Percentiles rank a stretch among this genome's conserved stretches.
These are phyloP conservation scores for Myotis planiceps DNA, from an alignment of 2,797 vertebrate species.

Conservation along the genomic window DNA sequence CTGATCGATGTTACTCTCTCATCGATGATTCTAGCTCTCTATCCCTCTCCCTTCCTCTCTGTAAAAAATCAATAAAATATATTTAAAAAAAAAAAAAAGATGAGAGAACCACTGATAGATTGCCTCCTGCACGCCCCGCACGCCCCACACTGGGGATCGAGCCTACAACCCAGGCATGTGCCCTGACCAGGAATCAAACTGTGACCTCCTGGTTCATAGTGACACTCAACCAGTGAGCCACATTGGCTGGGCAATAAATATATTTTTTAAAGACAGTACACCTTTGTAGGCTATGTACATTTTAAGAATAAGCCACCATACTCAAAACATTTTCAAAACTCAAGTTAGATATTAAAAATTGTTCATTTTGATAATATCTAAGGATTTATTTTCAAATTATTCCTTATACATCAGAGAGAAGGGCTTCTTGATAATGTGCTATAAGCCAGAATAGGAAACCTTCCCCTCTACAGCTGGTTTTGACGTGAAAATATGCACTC, in stretches of 20 bases:
- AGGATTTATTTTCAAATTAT: background rate
- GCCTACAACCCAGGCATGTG: too few species aligned
- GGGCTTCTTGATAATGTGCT: background rate
- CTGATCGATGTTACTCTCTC: too few species aligned
- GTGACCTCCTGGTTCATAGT: too few species aligned
- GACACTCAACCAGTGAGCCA: too few species aligned
- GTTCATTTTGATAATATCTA: background rate
- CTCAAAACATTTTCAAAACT: slow-evolving; percentile 24
- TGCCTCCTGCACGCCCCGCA: too few species aligned
- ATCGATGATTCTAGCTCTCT: too few species aligned
- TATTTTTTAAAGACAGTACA: background rate
- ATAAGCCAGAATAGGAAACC: background rate
- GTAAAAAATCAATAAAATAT: too few species aligned
- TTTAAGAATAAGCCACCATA: background rate
- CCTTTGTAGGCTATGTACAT: background rate
- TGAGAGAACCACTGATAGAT: too few species aligned
- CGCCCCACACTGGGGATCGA: too few species aligned
- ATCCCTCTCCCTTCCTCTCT: too few species aligned
- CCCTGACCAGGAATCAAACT: too few species aligned
- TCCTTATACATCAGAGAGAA: background rate
- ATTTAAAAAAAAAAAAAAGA: too few species aligned
- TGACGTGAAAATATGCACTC: background rate
- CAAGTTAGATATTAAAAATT: background rate
- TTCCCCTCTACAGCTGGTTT: background rate
- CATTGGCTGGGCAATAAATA: background rate